These are phyloP conservation scores for Caenorhabditis panamensis DNA, from an alignment of 2,888 invertebrate genomes.

Conservation along the genomic window DNA sequence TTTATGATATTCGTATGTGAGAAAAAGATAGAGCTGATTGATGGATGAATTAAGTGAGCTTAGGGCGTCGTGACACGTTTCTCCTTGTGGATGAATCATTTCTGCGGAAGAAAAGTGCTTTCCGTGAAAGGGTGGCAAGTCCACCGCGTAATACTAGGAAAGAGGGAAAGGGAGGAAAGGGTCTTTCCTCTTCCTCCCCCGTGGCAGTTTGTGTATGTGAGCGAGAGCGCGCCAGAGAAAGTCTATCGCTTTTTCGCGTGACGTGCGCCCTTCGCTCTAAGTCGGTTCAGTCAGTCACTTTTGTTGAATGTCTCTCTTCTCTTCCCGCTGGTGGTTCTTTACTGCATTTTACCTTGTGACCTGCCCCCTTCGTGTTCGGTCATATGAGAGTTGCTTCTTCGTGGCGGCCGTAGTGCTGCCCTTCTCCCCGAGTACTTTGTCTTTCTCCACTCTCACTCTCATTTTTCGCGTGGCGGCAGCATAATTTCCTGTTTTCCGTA, in stretches of 20 bases:
- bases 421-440: slow-evolving; percentile 36
- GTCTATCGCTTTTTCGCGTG: slow-evolving; percentile 62
- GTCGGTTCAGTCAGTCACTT: slow-evolving; percentile 61
- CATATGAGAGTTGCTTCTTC: slow-evolving; percentile 61
- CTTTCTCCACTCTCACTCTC: slow-evolving; percentile 19
- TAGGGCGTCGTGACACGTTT: not conserved
- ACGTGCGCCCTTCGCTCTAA: slow-evolving; percentile 58
- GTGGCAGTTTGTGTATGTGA: slow-evolving; percentile 54
- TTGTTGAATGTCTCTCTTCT: slow-evolving; percentile 51
- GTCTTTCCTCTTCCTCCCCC: slow-evolving; percentile 26
- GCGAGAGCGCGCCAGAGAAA: slow-evolving; percentile 48
- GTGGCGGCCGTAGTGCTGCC: slow-evolving; percentile 1
- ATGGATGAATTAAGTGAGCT: not conserved
- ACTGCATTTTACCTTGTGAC: slow-evolving; percentile 63
- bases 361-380: slow-evolving; percentile 58
- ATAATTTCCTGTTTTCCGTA: slow-evolving; percentile 4
- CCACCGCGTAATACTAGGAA: slow-evolving; percentile 43
- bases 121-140: slow-evolving; percentile 52
- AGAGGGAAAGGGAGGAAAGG: slow-evolving; percentile 26
- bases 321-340: slow-evolving; percentile 46
- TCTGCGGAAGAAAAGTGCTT: slow-evolving; percentile 52
- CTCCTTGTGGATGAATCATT: slow-evolving; percentile 38
- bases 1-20: not conserved
- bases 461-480: slow-evolving; percentile 37
- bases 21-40: not conserved